phyloP scores from a whole-genome alignment of 1,140 invertebrate species.

The Caenorhabditis remanei region DNA sequence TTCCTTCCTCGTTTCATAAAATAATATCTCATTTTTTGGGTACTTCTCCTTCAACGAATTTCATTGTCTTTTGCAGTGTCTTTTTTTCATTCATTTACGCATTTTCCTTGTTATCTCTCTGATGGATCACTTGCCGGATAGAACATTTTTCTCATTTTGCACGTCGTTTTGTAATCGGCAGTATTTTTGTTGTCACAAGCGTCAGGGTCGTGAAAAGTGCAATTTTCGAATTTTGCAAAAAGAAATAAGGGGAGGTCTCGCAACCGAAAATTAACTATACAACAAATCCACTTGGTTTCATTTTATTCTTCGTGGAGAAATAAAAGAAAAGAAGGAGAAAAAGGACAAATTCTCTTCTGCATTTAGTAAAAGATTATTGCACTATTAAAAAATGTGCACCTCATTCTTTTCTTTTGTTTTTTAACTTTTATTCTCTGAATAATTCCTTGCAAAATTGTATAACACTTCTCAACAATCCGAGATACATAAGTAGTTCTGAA shows the following conservation, averaged over 20 bases:
- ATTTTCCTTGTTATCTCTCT: slow-evolving; percentile 38
- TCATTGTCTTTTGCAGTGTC: slow-evolving; percentile 21
- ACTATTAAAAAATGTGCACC: too few relatives aligned
- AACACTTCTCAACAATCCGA: too few relatives aligned
- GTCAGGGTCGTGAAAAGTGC: slow-evolving; percentile 18
- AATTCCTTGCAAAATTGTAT: too few relatives aligned
- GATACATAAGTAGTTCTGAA: too few relatives aligned
- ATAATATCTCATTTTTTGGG: neutral
- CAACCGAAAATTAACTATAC: slow-evolving; percentile 28
- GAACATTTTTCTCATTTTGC: slow-evolving; percentile 27
- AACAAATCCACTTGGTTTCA: neutral
- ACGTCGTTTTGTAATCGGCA: slow-evolving; percentile 37
- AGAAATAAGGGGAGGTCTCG: neutral
- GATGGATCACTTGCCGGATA: slow-evolving; percentile 26
- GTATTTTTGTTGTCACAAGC: slow-evolving; percentile 14
- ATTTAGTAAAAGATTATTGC: too few relatives aligned
- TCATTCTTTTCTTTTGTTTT: too few relatives aligned
- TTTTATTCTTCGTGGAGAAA: neutral
- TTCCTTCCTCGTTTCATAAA: neutral
- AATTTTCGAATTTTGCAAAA: neutral
- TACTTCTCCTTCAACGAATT: slow-evolving; percentile 29
- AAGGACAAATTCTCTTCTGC: too few relatives aligned
- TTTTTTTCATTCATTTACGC: slow-evolving; percentile 26
- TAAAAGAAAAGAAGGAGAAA: too few relatives aligned
- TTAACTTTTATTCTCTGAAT: too few relatives aligned